These are phyloP conservation scores for Ophioderma brevispina DNA, from an alignment of 35 echinoderm and acorn worm genomes.

Conservation along the genomic window DNA sequence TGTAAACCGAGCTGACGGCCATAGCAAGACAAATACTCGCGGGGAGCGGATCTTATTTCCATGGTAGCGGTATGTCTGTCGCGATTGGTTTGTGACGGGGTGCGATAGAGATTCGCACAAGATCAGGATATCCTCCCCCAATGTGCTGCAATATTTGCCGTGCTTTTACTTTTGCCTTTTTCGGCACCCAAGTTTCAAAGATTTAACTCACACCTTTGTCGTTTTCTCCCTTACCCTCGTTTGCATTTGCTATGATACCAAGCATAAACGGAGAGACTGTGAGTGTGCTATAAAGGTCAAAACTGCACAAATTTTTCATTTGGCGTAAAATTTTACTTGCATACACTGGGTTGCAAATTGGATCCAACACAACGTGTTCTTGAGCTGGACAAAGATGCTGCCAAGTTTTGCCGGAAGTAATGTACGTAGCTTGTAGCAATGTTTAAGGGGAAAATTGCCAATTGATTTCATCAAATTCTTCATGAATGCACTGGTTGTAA, in stretches of 20 bases:
- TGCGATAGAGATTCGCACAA: not conserved
- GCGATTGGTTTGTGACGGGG: slow-evolving; percentile 2
- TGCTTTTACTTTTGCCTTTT: not conserved
- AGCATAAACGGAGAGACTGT: not conserved
- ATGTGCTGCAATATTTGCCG: not conserved
- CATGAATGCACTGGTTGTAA: too few relatives aligned
- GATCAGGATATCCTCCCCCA: not conserved
- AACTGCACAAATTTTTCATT: too few relatives aligned
- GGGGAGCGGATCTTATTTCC: not conserved
- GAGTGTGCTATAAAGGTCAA: not conserved
- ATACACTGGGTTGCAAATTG: not conserved
- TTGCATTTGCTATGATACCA: too few relatives aligned
- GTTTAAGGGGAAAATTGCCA: not conserved
- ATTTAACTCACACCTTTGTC: not conserved
- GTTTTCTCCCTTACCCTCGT: too few relatives aligned
- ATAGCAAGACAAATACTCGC: slow-evolving; percentile 4
- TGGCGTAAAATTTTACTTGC: not conserved
- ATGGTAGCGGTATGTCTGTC: slow-evolving; percentile 2
- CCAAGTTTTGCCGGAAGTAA: not conserved
- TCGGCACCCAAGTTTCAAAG: not conserved
- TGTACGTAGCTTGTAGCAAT: not conserved
- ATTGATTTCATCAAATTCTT: not conserved
- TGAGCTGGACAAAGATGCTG: not conserved
- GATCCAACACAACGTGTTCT: not conserved
- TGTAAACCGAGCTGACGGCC: not conserved